Evolutionary conservation across 2,797 vertebrate genomes (phyloP).

Genomic region (Parambassis ranga): DNA sequence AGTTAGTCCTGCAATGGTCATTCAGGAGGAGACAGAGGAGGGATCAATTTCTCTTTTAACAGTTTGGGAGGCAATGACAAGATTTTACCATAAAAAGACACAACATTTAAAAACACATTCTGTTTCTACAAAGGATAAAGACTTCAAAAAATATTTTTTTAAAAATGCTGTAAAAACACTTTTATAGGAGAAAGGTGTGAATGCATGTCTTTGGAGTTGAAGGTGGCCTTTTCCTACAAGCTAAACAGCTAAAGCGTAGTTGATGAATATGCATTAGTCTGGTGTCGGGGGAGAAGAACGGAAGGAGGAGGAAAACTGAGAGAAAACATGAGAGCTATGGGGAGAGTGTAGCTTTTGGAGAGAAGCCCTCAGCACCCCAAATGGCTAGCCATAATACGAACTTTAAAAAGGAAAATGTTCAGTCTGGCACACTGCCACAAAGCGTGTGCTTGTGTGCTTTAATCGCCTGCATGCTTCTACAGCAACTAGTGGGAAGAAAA

Average conservation of each 20-base stretch:
- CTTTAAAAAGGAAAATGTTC: slow-evolving; percentile 59
- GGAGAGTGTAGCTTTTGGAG: slow-evolving; percentile 71
- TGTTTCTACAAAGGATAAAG: too few relatives aligned
- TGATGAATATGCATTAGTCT: slow-evolving; percentile 60
- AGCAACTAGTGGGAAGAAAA: slow-evolving; percentile 49
- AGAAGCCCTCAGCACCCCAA: slow-evolving; percentile 58
- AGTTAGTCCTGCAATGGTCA: slow-evolving; percentile 19
- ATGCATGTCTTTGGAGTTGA: slow-evolving; percentile 37
- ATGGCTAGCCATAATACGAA: slow-evolving; percentile 72
- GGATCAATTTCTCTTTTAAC: slow-evolving; percentile 35
- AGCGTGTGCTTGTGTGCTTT: slow-evolving; percentile 56
- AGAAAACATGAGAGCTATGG: slow-evolving; percentile 60
- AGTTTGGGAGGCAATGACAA: slow-evolving; percentile 5
- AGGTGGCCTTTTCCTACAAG: slow-evolving; percentile 29
- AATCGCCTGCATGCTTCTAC: slow-evolving; percentile 45
- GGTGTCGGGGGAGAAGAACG: slow-evolving; percentile 38
- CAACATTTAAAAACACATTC: too few relatives aligned
- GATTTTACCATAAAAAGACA: slow-evolving; percentile 22
- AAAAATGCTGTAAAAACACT: too few relatives aligned
- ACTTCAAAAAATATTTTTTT: neutral
- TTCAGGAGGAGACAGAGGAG: slow-evolving; percentile 11
- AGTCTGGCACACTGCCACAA: slow-evolving; percentile 44
- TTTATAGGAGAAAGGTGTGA: slow-evolving; percentile 9
- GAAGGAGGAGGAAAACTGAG: slow-evolving; percentile 53
- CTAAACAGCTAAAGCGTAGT: slow-evolving; percentile 29